These are phyloP conservation scores for Meteorus cinctellus DNA, from an alignment of 2,888 invertebrate species.

Conservation along the genomic window DNA sequence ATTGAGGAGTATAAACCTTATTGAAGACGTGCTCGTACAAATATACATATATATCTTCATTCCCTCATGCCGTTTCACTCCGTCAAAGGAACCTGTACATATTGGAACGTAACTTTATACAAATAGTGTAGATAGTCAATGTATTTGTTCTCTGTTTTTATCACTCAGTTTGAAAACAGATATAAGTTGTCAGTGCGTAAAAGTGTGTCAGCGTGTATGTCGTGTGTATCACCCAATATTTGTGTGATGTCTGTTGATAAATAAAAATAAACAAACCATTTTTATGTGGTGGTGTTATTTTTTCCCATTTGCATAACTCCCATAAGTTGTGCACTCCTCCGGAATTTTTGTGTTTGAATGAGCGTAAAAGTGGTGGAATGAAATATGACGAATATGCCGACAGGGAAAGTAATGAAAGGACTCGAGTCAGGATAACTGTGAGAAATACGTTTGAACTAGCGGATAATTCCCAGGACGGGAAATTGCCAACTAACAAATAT, in stretches of 20 bases:
- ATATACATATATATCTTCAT: constrained; percentile 6
- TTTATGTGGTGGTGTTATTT: background rate
- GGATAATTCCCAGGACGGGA: constrained; percentile 13
- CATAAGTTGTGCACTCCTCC: background rate
- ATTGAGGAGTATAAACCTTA: constrained; percentile 49
- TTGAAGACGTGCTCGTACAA: constrained; percentile 19
- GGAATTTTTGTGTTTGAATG: background rate
- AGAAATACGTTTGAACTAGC: constrained; percentile 1
- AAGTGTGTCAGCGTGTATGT: background rate
- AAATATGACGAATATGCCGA: constrained; percentile 11
- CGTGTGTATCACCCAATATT: background rate
- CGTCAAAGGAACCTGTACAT: constrained; percentile 22
- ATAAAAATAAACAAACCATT: constrained; percentile 14
- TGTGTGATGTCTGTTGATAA: constrained; percentile 4
- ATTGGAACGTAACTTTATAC: constrained; percentile 14
- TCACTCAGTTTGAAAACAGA: background rate
- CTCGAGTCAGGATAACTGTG: constrained; percentile 4
- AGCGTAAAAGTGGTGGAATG: constrained; percentile 17
- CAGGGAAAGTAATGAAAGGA: constrained; percentile 25
- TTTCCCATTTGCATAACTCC: background rate
- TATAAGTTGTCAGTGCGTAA: background rate
- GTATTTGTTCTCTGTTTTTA: constrained; percentile 12
- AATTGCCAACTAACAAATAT: constrained; percentile 25
- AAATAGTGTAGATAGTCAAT: constrained; percentile 14
- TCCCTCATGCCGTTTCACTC: constrained; percentile 18